Evolutionary conservation across 1,140 invertebrate species (phyloP).

Genomic region (Drosophila melanica): DNA sequence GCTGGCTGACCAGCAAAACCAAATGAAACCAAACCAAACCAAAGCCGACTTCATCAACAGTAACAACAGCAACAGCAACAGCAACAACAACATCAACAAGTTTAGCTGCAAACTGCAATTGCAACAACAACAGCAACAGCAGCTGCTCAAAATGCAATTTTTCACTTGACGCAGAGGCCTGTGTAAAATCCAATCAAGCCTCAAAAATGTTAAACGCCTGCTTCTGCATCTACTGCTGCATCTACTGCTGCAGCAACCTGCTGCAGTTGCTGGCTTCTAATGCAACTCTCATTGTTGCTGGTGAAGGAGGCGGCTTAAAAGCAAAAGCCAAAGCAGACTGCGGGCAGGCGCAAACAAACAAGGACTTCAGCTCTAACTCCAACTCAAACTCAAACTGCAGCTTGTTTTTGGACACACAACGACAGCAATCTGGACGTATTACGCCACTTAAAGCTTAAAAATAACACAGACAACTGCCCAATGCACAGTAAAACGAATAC

Average conservation of each 20-base stretch:
- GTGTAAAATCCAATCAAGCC: constrained; percentile 80
- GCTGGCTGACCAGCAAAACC: constrained; percentile 75
- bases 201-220: constrained; percentile 80
- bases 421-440: constrained; percentile 68
- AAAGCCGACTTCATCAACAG: constrained; percentile 79
- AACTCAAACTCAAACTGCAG: neutral
- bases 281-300: constrained; percentile 18
- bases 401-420: constrained; percentile 17
- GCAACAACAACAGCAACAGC: constrained; percentile 43
- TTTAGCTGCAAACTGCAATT: constrained; percentile 28
- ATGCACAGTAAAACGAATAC: neutral
- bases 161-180: constrained; percentile 68
- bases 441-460: constrained; percentile 75
- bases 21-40: constrained; percentile 76
- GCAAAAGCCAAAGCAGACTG: constrained; percentile 78
- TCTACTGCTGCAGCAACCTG: neutral
- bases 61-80: constrained; percentile 42
- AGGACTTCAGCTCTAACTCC: constrained; percentile 28
- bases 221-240: constrained; percentile 22
- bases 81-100: constrained; percentile 13
- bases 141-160: constrained; percentile 82
- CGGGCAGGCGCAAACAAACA: constrained; percentile 65
- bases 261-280: constrained; percentile 11
- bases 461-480: constrained; percentile 37
- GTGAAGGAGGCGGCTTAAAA: constrained; percentile 59